Conservation (phyloP, 2,113 vertebrate species). For the Trinectes maculatus region DNA sequence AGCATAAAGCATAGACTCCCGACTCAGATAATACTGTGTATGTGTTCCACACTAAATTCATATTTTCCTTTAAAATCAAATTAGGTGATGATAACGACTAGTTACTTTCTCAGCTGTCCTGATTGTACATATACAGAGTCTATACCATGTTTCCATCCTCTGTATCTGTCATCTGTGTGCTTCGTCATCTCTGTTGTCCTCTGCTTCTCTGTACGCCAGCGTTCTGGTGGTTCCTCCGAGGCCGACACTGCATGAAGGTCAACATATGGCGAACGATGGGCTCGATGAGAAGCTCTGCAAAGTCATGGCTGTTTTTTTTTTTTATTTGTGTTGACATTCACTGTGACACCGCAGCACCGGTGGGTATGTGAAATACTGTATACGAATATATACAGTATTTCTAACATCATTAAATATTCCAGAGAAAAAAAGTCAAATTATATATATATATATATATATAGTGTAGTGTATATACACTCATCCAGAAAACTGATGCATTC, state of each 20-base stretch:
- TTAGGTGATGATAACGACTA: background rate
- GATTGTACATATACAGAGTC: background rate
- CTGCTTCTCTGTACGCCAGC: slow-evolving; percentile 18
- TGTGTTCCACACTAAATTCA: background rate
- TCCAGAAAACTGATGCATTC: too few relatives aligned
- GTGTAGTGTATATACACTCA: too few relatives aligned
- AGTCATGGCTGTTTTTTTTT: slow-evolving; percentile 46
- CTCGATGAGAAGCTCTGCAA: slow-evolving; percentile 29
- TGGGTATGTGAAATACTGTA: too few relatives aligned
- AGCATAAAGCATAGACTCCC: background rate
- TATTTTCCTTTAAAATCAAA: background rate
- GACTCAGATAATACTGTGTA: background rate
- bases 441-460: too few relatives aligned
- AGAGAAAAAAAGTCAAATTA: too few relatives aligned
- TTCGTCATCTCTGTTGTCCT: slow-evolving; percentile 39
- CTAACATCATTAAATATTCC: too few relatives aligned
- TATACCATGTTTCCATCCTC: background rate
- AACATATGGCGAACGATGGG: slow-evolving; percentile 61
- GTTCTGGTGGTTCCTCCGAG: slow-evolving; percentile 33
- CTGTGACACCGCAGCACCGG: background rate
- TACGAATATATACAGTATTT: too few relatives aligned
- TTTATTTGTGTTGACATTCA: slow-evolving; percentile 30
- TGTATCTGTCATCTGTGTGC: slow-evolving; percentile 1
- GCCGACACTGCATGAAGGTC: slow-evolving; percentile 47
- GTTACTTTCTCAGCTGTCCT: background rate